Conservation (phyloP, 1,140 invertebrate species). For the Nasonia vitripennis region DNA sequence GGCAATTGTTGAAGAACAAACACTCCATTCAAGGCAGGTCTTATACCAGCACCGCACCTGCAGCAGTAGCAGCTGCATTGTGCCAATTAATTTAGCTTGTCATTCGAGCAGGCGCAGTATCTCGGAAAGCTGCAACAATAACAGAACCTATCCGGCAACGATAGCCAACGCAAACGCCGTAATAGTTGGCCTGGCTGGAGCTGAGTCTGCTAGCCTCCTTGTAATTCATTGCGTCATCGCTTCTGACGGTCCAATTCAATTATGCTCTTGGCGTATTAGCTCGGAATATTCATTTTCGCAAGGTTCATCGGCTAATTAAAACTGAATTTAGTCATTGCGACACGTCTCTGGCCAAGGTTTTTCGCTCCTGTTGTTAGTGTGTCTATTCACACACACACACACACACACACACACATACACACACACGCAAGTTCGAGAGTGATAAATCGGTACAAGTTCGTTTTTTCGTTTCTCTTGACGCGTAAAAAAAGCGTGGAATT, state of each 20-base stretch:
- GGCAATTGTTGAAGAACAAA: not conserved
- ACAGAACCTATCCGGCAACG: not conserved
- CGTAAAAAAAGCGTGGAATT: not conserved
- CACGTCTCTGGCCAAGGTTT: not conserved
- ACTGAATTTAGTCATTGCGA: not conserved
- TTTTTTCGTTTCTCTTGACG: not conserved
- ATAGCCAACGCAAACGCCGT: not conserved
- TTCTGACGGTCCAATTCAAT: conserved; percentile 16
- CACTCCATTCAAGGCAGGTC: not conserved
- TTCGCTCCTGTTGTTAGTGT: not conserved
- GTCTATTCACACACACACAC: not conserved
- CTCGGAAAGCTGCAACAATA: not conserved
- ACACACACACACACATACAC: not conserved
- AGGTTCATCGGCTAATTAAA: not conserved
- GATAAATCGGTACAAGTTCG: not conserved
- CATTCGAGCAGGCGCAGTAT: not conserved
- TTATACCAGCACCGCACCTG: not conserved
- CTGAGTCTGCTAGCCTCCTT: conserved; percentile 5
- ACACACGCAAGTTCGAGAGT: not conserved
- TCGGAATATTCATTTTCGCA: not conserved
- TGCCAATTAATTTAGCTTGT: conserved; percentile 53
- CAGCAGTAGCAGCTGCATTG: conserved; percentile 54
- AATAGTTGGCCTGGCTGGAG: not conserved
- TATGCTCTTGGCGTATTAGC: not conserved
- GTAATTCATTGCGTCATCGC: not conserved